These are phyloP conservation scores for Rotaria macrura DNA, from an alignment of 2,888 invertebrate species.

Conservation along the genomic window DNA sequence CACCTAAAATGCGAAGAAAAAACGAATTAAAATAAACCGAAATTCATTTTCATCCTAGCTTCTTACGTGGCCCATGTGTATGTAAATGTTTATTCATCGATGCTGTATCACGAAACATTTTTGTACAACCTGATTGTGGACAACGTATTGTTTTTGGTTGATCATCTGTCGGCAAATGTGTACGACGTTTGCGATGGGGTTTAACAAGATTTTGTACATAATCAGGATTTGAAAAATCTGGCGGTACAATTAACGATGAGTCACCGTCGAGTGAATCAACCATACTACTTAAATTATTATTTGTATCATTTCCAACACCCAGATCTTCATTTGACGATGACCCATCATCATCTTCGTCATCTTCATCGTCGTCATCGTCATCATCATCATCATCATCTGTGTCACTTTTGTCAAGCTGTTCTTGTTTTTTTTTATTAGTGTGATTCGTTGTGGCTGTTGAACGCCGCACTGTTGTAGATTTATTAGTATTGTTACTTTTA, in stretches of 20 bases:
- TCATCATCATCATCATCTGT: neutral
- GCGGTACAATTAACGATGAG: neutral
- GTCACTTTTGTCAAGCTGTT: neutral
- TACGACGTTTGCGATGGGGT: constrained; percentile 10
- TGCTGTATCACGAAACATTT: constrained; percentile 90
- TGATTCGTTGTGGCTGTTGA: neutral
- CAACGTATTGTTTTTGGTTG: constrained; percentile 20
- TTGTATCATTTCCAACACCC: neutral
- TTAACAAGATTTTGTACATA: constrained; percentile 13
- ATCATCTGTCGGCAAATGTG: constrained; percentile 15
- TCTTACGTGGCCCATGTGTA: constrained; percentile 75
- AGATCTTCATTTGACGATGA: neutral
- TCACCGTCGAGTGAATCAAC: neutral
- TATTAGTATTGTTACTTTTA: neutral
- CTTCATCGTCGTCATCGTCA: neutral
- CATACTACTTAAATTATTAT: neutral
- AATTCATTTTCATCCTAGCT: no score
- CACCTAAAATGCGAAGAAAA: constrained; percentile 50
- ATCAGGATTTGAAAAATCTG: constrained; percentile 9
- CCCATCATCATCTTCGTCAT: neutral
- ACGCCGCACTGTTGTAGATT: neutral
- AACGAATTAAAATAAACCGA: no score
- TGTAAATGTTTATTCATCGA: constrained; percentile 92
- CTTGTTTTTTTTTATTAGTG: neutral
- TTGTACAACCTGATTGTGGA: constrained; percentile 63